Conservation (phyloP, 2,888 invertebrate genomes). For the Diarsia mendica region DNA sequence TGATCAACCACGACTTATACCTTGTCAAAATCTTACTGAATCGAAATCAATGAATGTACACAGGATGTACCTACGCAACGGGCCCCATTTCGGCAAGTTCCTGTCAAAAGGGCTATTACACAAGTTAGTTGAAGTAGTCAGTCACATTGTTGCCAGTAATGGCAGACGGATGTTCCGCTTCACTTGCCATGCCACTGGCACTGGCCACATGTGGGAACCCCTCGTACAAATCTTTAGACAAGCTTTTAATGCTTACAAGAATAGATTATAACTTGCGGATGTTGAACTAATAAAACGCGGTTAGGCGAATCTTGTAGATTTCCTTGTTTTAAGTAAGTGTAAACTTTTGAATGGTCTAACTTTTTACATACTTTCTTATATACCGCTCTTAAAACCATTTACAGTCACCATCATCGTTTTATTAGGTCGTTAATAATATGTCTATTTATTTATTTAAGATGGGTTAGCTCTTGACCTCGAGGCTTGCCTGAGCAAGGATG, state of each 20-base stretch:
- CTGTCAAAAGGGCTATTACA: constrained; percentile 58
- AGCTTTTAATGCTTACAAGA: constrained; percentile 70
- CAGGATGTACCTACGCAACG: constrained; percentile 62
- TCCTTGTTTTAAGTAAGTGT: constrained; percentile 26
- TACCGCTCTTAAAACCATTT: no score
- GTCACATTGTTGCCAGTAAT: constrained; percentile 69
- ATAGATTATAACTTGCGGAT: constrained; percentile 76
- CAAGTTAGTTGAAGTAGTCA: constrained; percentile 66
- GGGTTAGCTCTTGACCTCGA: no score
- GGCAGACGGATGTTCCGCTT: constrained; percentile 76
- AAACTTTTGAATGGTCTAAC: not conserved
- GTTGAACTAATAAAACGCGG: constrained; percentile 69
- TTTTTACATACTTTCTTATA: not conserved
- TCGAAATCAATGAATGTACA: constrained; percentile 43
- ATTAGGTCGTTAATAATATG: no score
- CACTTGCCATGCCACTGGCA: constrained; percentile 41
- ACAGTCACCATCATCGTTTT: no score
- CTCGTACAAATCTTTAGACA: constrained; percentile 58
- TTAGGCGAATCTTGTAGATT: constrained; percentile 55
- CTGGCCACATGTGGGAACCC: constrained; percentile 60
- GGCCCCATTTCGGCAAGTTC: constrained; percentile 53
- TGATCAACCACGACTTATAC: constrained; percentile 1
- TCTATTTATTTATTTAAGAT: no score
- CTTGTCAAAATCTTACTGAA: constrained; percentile 19
- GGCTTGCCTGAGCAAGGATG: no score